Evolutionary conservation across 1,140 invertebrate genomes (phyloP), one percentile per base, ranked within the genome.

Genomic region (Brachystomella parvula): DNA sequence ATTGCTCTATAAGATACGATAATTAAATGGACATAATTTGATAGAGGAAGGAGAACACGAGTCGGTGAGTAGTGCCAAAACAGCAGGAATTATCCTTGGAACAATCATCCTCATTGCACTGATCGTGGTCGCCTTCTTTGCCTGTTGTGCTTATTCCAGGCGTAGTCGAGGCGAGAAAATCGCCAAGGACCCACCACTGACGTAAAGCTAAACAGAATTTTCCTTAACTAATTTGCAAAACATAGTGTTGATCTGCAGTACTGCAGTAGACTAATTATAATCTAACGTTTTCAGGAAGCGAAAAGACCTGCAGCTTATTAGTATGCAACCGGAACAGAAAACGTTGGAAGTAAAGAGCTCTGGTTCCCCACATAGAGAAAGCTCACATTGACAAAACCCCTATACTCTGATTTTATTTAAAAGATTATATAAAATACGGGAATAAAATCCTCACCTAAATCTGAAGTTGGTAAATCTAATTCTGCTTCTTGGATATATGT

Each of bases 21-120:
- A 28, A 26, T 44, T 44, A 63, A 30, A 30, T 31, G 12, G 26
- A 9, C 9, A 26, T 61, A 9, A 12, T 21, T 69, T 66, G 64
- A 3, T 59, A 73, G 71, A 73, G 69, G 69, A 70, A 47, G 71
- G 71, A 56, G 71, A 73, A 32, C 66, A 73, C 57, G 60, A 69
- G 35, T 66, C 66, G 17, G 67, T 70, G 28, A 61, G 60, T 61
- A 67, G 64, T 61, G 68, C 66, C 3, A 26, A 30, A n/a, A 70
- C 68, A n/a, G 66, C 66, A 47, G 71, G 68, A 47, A 68, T 73
- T 61, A 59, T 70, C 31, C 65, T 73, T 17, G 71, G 64, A 53
- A 67, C 70, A 26, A 21, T 73, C 9, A 6, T 73, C 29, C 71
- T 69, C 3, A 15, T 73, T 33, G 66, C 68, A 28, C 33, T 73